Percentiles rank a stretch among this genome's conserved stretches.
These are phyloP conservation scores for Neomorphus geoffroyi DNA, from an alignment of 2,797 vertebrate species.

Conservation along the genomic window DNA sequence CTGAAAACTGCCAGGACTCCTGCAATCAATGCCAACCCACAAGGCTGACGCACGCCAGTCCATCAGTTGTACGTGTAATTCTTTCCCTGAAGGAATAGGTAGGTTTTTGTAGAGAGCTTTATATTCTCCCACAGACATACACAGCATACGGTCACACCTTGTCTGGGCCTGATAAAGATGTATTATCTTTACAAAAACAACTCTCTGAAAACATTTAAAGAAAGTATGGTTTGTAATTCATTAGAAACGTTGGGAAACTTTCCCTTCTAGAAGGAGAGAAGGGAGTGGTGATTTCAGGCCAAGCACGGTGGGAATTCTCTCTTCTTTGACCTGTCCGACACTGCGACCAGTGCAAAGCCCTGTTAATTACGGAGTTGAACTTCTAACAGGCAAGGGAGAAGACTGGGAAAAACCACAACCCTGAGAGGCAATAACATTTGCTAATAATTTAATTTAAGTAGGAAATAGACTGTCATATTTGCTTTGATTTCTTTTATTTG, in stretches of 20 bases:
- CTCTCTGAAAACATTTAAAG: background rate
- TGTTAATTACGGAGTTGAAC: background rate
- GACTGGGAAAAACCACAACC: background rate
- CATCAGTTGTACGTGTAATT: background rate
- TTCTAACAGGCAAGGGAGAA: background rate
- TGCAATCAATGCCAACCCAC: background rate
- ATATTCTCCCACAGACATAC: background rate
- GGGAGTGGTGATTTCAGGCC: background rate
- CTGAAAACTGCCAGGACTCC: slow-evolving; percentile 47
- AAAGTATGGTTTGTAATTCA: background rate
- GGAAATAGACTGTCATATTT: background rate
- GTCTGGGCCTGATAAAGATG: background rate
- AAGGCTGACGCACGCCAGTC: background rate
- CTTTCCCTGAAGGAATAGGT: background rate
- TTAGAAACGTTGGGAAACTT: background rate
- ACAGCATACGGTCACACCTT: background rate
- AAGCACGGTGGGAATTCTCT: background rate
- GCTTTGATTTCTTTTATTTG: background rate
- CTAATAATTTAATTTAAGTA: background rate
- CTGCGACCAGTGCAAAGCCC: background rate
- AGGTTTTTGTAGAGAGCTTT: background rate
- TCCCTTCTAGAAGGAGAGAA: background rate
- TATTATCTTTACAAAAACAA: background rate
- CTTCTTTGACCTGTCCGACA: background rate
- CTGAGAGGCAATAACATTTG: background rate